phyloP scores from a whole-genome alignment of 1,140 invertebrate species.

The Ectropis grisescens region DNA sequence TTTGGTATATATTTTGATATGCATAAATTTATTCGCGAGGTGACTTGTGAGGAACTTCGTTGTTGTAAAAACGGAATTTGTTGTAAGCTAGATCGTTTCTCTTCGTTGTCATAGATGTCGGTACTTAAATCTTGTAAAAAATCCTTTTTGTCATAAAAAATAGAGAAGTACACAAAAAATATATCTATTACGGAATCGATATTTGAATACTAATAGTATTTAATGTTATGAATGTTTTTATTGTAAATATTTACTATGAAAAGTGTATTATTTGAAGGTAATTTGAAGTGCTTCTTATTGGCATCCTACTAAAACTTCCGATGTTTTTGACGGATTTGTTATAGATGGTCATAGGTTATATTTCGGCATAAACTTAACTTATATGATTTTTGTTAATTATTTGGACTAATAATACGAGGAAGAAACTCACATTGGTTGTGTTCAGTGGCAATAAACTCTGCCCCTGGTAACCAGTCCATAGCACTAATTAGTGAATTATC shows the following conservation, averaged over 20 bases:
- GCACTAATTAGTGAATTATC: too few relatives aligned
- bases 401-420: too few relatives aligned
- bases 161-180: conserved; percentile 25
- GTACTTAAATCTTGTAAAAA: conserved; percentile 44
- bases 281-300: conserved; percentile 18
- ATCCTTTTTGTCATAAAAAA: conserved; percentile 24
- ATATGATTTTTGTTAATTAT: too few relatives aligned
- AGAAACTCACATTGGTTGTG: too few relatives aligned
- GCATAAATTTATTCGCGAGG: conserved; percentile 43
- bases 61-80: conserved; percentile 19
- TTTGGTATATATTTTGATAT: conserved; percentile 61
- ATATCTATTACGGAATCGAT: conserved; percentile 28
- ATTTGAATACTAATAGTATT: conserved; percentile 28
- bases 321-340: too few relatives aligned
- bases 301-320: too few relatives aligned
- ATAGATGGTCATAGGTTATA: too few relatives aligned
- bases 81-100: conserved; percentile 21
- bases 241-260: conserved; percentile 4
- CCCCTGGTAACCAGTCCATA: too few relatives aligned
- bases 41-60: conserved; percentile 12
- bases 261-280: too few relatives aligned
- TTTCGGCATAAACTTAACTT: too few relatives aligned
- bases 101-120: conserved; percentile 38
- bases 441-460: too few relatives aligned
- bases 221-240: conserved; percentile 25